Evolutionary conservation across 23 tunicate genomes (phyloP), one percentile per base, ranked within the genome.

Genomic region (Ciona savignyi): DNA sequence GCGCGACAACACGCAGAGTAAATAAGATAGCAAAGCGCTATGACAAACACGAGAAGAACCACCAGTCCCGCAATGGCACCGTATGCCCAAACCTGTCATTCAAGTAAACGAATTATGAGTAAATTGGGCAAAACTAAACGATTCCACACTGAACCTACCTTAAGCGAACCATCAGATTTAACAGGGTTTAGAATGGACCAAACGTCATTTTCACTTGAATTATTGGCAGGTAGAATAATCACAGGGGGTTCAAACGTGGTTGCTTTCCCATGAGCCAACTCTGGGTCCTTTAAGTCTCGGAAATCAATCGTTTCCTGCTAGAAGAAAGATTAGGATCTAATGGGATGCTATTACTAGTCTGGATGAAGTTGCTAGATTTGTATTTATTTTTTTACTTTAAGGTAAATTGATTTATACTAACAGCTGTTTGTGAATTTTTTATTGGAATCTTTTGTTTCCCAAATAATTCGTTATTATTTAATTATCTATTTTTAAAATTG

Each of bases 71-170:
- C 97, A 27, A 90, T 74, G 25, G 85, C 97, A 28, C 86, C 97
- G 64, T 83, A 90, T 32, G 88, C 97, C 97, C 97, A 90, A 1
- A 68, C 75, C 96, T 89, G 72, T 11, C n/a, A n/a, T n/a, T n/a
- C n/a, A n/a, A n/a, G n/a, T n/a, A n/a, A n/a, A n/a, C n/a, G n/a
- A n/a, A n/a, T n/a, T n/a, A n/a, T n/a, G n/a, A n/a, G n/a, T n/a
- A n/a, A n/a, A n/a, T n/a, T n/a, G n/a, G n/a, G 74, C 60, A 70
- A 32, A 28, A 27, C 19, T 9, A 68, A 9, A 68, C 4, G 4
- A 26, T 9, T 6, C 48, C 28, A 9, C 19, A 68, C 11, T 27
- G 65, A 19, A 25, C n/a, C 30, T 32, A 81, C 86, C 65, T 81
- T 81, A 21, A 81, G 31, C 0, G 74, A 20, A 11, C 86, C 86